Base-by-base conservation (phyloP, 2,888 invertebrate genomes). In the Noctua fimbriata region DNA sequence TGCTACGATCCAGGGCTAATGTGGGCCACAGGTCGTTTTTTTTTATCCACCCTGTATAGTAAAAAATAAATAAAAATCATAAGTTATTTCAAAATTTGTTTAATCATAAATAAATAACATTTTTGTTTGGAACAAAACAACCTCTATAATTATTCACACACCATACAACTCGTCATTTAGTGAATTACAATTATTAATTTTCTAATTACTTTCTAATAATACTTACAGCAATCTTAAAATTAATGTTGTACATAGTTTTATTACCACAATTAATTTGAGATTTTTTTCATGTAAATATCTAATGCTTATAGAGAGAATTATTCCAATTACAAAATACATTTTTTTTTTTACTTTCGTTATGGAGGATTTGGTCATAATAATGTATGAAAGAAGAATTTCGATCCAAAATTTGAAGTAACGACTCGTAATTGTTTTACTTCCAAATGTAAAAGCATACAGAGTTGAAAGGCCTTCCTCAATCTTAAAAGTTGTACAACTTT, bases 51-150 rank as follows among this genome's bases (percentile, higher is more conserved):
- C 44, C 44, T 44, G 12, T 44, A 4, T 58, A n/a, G 5, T 58
- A 58, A 58, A 58, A 58, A 58, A 32, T n/a, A 92, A 88, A 79
- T 75, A 82, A 92, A 92, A 86, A 69, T 18, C 28, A 63, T 36
- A 14, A 79, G 73, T 80, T 95, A 94, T 98, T 97, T 91, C 97
- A 96, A 97, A 97, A 96, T 94, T 96, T 93, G 94, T 97, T 97
- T 97, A 96, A 93, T 97, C 96, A 97, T 96, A 96, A 97, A 97
- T 97, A 97, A 97, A 97, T 97, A 97, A 96, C 96, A 96, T 95
- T 96, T 95, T 96, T 94, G 96, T 96, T 96, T 96, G 96, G 93
- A 97, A 96, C 97, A 96, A 96, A 96, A 96, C 97, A 96, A 96
- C 97, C 96, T 96, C 96, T 95, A 94, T 95, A 91, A 94, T 94